Evolutionary conservation across 2,888 invertebrate species (phyloP).

Genomic region (Sympetrum striolatum): DNA sequence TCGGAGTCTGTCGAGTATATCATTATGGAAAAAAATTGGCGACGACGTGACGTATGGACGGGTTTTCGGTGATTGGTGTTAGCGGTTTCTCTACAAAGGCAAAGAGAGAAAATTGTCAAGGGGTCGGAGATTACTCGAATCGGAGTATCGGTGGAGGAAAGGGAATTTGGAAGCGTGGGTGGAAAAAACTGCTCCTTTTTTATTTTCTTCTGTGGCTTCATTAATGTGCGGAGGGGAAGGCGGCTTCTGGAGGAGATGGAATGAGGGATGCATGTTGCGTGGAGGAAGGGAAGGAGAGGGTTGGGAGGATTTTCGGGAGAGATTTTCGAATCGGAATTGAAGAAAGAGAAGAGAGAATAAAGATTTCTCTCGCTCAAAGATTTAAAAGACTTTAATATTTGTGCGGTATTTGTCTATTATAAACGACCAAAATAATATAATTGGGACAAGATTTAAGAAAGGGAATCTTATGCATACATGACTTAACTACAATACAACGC

Average conservation of each 20-base stretch:
- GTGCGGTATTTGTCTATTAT: too few relatives aligned
- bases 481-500: too few relatives aligned
- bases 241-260: too few relatives aligned
- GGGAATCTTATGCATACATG: too few relatives aligned
- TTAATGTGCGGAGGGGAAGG: background rate
- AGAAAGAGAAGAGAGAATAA: too few relatives aligned
- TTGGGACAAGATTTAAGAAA: too few relatives aligned
- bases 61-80: conserved; percentile 31
- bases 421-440: too few relatives aligned
- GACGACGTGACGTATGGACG: conserved; percentile 1
- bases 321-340: too few relatives aligned
- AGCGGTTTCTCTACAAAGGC: background rate
- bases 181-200: background rate
- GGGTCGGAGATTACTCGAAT: too few relatives aligned
- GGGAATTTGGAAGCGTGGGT: background rate
- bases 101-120: background rate
- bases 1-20: conserved; percentile 23
- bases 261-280: background rate
- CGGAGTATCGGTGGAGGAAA: background rate
- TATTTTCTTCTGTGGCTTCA: background rate
- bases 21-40: conserved; percentile 9
- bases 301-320: too few relatives aligned
- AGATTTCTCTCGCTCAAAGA: background rate
- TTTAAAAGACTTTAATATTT: too few relatives aligned
- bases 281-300: background rate